Evolutionary conservation across 2,888 invertebrate genomes (phyloP), one percentile per base, ranked within the genome.

Genomic region (Parnassius smintheus): DNA sequence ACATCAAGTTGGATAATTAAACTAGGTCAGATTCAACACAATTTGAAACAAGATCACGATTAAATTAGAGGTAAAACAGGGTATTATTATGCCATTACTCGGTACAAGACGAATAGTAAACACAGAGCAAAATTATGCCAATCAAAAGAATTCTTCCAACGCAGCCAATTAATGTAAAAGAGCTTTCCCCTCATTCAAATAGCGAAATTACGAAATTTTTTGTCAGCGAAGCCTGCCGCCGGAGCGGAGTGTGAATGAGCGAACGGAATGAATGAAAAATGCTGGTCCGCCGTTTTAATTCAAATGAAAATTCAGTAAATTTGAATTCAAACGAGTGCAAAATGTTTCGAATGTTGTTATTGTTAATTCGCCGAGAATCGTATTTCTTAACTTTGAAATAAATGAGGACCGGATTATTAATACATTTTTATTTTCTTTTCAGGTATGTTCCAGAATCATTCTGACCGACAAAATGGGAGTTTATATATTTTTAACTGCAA

Each of bases 231-330:
- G 13, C 35, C 35, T 18, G 3, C 44, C 11, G 60, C 66, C 65
- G 66, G 63, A 48, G 51, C 53, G 18, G 53, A 61, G 46, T 48
- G 65, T 63, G 63, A 65, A 65, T 56, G 62, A 49, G 7, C 18
- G 62, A 56, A 59, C 18, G 53, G 59, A 60, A 66, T 65, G 66
- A 64, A 59, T 64, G 57, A 13, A 46, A 65, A 61, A 63, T 55
- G 61, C 56, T 62, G 65, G 66, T 69, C 72, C 68, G 72, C 71
- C 68, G 72, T 74, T 78, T 80, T 80, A 76, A 84, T 86, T 84
- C 84, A 80, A 74, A 86, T 85, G 85, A 75, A 82, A 86, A 85
- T 83, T 65, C 63, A 54, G 63, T 66, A 70, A 77, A 81, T 84
- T 80, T 73, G 72, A 69, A 83, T 81, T 75, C 74, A 75, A 77